Conservation (phyloP, 2,888 invertebrate species). For the Deroplatys truncata region DNA sequence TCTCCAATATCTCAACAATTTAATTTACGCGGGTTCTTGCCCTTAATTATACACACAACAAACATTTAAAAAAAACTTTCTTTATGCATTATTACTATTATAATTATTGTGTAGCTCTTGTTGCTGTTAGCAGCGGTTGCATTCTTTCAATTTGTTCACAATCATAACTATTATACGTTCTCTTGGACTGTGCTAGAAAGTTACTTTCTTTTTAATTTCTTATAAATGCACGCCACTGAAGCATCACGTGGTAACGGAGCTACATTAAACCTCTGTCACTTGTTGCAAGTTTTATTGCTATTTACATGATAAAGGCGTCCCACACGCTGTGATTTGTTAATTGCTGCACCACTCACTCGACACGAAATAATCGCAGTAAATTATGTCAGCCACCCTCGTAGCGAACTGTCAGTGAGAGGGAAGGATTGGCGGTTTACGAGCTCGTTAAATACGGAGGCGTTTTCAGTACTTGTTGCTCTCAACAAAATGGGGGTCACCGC, state of each 20-base stretch:
- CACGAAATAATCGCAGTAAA: background rate
- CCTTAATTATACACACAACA: too few relatives aligned
- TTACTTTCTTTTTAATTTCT: too few relatives aligned
- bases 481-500: background rate
- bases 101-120: too few relatives aligned
- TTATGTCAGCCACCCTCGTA: background rate
- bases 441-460: background rate
- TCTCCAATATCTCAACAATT: too few relatives aligned
- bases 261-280: background rate
- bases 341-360: background rate
- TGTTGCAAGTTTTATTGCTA: background rate
- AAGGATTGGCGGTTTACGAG: background rate
- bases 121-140: too few relatives aligned
- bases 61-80: too few relatives aligned
- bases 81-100: too few relatives aligned
- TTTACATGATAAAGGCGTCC: background rate
- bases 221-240: background rate
- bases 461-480: background rate
- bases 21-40: too few relatives aligned
- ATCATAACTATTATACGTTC: too few relatives aligned
- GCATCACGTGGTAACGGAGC: background rate
- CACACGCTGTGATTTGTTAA: background rate
- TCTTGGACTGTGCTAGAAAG: too few relatives aligned
- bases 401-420: background rate
- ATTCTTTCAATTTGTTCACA: too few relatives aligned